These are phyloP conservation scores for Bombus picipes DNA, from an alignment of 1,140 invertebrate species.

Conservation along the genomic window DNA sequence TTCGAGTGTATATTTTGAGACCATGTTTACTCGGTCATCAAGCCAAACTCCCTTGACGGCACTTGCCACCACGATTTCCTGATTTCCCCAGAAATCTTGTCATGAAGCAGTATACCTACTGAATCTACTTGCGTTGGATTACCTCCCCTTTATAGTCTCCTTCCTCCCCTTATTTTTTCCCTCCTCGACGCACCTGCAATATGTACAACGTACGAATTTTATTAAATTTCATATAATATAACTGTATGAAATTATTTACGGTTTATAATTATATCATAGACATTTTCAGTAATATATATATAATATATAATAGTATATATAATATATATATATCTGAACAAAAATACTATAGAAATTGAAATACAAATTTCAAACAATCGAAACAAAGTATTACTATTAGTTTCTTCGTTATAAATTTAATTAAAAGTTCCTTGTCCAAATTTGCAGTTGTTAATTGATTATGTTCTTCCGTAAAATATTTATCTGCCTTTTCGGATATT, in stretches of 20 bases:
- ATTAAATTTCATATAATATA: neutral
- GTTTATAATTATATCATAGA: neutral
- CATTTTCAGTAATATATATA: neutral
- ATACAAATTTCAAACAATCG: too few relatives aligned
- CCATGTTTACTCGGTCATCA: slow-evolving; percentile 44
- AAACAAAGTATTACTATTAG: too few relatives aligned
- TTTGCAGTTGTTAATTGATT: too few relatives aligned
- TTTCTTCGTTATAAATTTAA: too few relatives aligned
- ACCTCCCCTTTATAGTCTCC: too few relatives aligned
- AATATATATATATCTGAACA: neutral
- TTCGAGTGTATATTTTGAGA: slow-evolving; percentile 35
- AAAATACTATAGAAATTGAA: too few relatives aligned
- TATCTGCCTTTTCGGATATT: too few relatives aligned
- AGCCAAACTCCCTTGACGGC: slow-evolving; percentile 33
- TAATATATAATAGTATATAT: too few relatives aligned
- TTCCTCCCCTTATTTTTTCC: too few relatives aligned
- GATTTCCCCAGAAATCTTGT: slow-evolving; percentile 38
- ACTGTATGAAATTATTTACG: neutral
- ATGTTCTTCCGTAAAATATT: too few relatives aligned
- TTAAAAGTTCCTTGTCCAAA: too few relatives aligned
- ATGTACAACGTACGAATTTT: neutral
- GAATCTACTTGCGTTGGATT: slow-evolving; percentile 15
- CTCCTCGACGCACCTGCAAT: neutral
- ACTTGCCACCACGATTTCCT: slow-evolving; percentile 46
- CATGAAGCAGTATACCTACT: neutral